phyloP scores from a whole-genome alignment of 2,113 vertebrate species.

The Jacana jacana region DNA sequence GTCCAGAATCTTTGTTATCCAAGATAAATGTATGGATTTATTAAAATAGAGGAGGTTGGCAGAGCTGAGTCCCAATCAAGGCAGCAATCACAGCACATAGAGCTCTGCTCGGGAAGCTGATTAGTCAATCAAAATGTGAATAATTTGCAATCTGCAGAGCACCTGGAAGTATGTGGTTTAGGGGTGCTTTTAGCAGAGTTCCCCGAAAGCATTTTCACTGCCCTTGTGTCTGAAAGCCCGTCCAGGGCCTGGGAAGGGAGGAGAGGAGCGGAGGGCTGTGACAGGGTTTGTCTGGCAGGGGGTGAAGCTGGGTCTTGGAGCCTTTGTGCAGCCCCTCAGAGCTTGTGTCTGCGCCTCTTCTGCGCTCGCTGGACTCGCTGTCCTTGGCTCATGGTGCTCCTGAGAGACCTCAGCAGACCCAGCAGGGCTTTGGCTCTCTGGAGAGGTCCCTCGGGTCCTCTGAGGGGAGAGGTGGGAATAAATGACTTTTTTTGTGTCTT shows the following conservation, averaged over 20 bases:
- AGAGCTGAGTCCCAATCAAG: slow-evolving; percentile 3
- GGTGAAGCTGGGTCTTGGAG: neutral
- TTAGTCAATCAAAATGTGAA: slow-evolving; percentile 29
- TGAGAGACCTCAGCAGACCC: neutral
- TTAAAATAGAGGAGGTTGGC: neutral
- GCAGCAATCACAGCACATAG: neutral
- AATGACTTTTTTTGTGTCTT: no score
- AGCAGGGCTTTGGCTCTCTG: neutral
- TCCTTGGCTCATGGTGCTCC: neutral
- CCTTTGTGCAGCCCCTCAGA: neutral
- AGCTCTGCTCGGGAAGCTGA: neutral
- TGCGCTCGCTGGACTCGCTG: neutral
- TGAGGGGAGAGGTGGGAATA: neutral
- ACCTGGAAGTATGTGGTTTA: neutral
- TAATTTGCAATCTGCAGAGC: neutral
- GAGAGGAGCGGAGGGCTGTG: neutral
- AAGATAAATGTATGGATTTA: neutral
- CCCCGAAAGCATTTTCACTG: neutral
- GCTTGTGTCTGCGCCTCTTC: neutral
- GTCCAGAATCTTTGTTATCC: neutral
- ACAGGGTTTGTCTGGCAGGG: neutral
- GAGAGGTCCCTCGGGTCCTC: neutral
- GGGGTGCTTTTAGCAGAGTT: neutral
- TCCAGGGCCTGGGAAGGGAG: neutral
- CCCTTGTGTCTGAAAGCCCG: neutral